Conservation (phyloP, 1,140 invertebrate genomes). For the Anthonomus grandis region DNA sequence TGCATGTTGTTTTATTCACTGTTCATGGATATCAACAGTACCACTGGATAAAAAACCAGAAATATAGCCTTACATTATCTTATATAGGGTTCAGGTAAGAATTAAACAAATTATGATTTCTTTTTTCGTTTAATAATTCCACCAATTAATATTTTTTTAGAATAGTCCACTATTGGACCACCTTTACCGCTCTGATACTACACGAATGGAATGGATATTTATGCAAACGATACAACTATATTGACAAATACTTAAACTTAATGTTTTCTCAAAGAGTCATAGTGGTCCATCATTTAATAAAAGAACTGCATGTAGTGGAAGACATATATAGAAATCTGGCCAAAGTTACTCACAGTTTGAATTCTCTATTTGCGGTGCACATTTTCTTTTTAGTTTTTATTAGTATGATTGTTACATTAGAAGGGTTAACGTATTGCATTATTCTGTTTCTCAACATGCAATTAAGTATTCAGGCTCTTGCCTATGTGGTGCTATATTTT, state of each 20-base stretch:
- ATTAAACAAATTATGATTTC: background rate
- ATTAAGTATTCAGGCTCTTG: background rate
- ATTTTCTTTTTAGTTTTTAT: constrained; percentile 7
- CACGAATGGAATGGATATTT: constrained; percentile 1
- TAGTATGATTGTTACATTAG: background rate
- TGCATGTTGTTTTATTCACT: background rate
- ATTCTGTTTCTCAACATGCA: background rate
- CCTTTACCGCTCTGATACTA: background rate
- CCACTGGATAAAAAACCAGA: background rate
- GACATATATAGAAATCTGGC: constrained; percentile 4
- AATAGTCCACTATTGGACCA: constrained; percentile 6
- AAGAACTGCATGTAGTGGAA: constrained; percentile 2
- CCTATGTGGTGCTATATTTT: background rate
- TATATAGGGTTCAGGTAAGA: constrained; percentile 8
- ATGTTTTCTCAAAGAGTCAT: background rate
- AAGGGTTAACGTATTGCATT: constrained; percentile 5
- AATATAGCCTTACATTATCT: background rate
- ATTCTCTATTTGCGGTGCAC: constrained; percentile 9
- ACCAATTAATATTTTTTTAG: constrained; percentile 5
- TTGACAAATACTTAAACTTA: constrained; percentile 1
- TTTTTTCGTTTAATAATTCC: background rate
- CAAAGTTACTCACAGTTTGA: background rate
- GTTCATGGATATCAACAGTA: background rate
- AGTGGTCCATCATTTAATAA: background rate
- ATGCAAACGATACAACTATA: constrained; percentile 7